These are phyloP conservation scores for Mormyrops boulengeri DNA, from an alignment of 2,797 vertebrate genomes.

Conservation along the genomic window DNA sequence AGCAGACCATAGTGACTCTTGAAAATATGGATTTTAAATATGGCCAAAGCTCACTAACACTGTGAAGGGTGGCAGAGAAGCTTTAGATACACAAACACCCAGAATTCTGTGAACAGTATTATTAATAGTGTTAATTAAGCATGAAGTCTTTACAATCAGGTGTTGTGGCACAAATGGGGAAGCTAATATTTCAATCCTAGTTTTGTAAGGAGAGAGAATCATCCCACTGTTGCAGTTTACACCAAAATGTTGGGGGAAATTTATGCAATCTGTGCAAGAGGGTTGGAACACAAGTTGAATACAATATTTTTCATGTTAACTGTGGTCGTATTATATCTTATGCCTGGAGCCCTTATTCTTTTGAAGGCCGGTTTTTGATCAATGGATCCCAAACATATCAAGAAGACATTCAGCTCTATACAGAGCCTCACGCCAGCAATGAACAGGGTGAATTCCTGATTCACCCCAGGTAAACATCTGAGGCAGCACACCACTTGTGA, in stretches of 20 bases:
- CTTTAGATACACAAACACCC: not conserved
- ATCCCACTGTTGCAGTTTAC: not conserved
- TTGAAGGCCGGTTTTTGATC: not conserved
- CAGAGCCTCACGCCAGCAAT: not conserved
- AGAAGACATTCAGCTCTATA: not conserved
- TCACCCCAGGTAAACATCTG: not conserved
- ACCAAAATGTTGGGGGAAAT: not conserved
- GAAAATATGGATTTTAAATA: not conserved
- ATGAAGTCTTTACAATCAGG: not conserved
- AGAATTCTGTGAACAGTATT: not conserved
- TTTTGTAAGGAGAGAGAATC: not conserved
- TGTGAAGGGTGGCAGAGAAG: not conserved
- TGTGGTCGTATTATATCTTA: not conserved
- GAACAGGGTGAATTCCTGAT: not conserved
- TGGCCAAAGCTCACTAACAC: not conserved
- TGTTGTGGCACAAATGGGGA: not conserved
- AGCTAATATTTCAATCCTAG: not conserved
- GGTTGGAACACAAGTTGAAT: not conserved
- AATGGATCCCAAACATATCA: not conserved
- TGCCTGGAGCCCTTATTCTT: not conserved
- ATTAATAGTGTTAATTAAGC: not conserved
- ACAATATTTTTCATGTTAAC: not conserved
- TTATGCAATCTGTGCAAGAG: not conserved
- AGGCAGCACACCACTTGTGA: not conserved
- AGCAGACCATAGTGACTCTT: not conserved